A percentile compares a stretch with the other conserved stretches of the same genome.
Conservation (phyloP, 2,888 invertebrate species). For the Dusona sp. region DNA sequence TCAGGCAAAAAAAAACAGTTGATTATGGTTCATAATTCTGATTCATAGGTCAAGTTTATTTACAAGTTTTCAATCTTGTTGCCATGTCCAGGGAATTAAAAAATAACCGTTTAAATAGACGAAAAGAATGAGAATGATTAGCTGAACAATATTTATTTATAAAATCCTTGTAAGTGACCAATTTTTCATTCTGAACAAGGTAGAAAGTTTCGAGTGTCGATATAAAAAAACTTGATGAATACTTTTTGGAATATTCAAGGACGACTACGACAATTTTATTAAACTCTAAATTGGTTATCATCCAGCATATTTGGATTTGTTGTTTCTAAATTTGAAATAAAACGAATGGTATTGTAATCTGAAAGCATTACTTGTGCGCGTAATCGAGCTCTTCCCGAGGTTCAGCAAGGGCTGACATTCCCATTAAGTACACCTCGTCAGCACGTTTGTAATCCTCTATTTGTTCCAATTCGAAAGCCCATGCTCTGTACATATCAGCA, state of each 20-base stretch:
- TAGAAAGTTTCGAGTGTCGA: background rate
- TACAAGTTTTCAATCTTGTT: background rate
- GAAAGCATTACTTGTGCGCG: conserved; percentile 88
- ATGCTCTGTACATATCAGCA: conserved; percentile 94
- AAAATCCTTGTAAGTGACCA: background rate
- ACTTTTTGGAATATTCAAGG: too few relatives aligned
- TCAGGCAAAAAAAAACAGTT: background rate
- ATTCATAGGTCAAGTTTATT: background rate
- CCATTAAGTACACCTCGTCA: conserved; percentile 92
- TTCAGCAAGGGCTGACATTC: conserved; percentile 91
- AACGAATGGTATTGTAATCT: conserved; percentile 1
- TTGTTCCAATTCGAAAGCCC: conserved; percentile 95
- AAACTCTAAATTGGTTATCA: background rate
- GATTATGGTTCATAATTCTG: background rate
- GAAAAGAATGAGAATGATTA: too few relatives aligned
- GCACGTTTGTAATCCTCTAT: conserved; percentile 93
- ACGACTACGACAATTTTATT: background rate
- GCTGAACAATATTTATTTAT: background rate
- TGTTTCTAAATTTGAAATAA: background rate
- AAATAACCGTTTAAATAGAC: background rate
- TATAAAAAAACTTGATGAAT: too few relatives aligned
- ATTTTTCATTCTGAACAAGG: background rate
- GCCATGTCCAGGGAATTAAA: background rate
- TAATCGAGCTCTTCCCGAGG: conserved; percentile 91
- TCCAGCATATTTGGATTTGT: background rate